Evolutionary conservation across 92 coral and sea anemone genomes (phyloP), one percentile per base, ranked within the genome.

Genomic region (Ricordea florida): DNA sequence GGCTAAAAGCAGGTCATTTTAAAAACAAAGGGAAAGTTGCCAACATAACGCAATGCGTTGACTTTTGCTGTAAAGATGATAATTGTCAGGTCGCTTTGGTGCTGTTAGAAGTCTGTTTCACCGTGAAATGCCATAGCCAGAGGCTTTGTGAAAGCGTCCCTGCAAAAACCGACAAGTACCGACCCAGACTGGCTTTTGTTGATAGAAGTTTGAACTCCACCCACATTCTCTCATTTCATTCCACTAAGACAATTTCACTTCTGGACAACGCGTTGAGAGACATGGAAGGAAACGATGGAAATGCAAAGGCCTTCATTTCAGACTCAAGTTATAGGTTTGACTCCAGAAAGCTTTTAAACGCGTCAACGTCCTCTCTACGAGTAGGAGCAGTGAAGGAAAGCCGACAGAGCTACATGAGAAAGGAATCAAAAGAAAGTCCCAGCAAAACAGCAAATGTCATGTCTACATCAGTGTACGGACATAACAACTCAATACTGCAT

Each of bases 121-220:
- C 85, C 5, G 93, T 91, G 17, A 11, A 67, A 13, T 91, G 97
- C 52, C 52, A 53, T 18, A 42, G 79, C 73, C 67, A 76, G n/a
- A 72, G 27, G 7, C 80, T 78, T n/a, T 94, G 98, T 47, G 69
- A 62, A 38, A 69, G 93, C 48, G 89, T 88, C n/a, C 98, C 98
- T 58, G 91, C 80, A 15, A 84, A 85, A 38, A 91, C 91, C 16
- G 76, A 42, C 38, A 90, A 80, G 47, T 94, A 85, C 72, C 81
- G 64, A 25, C 89, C 97, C 22, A 74, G 80, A 27, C 64, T 91
- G 18, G 90, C 80, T 18, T 79, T 74, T 66, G 88, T 91, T 30
- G 67, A 45, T 30, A 62, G 77, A n/a, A 16, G n/a, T 0, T 10
- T 4, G 8, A 21, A 43, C 27, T 57, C 79, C 6, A 24, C 69